Base-by-base conservation (phyloP, 2,113 vertebrate genomes). In the Tretioscincus oriximinensis region DNA sequence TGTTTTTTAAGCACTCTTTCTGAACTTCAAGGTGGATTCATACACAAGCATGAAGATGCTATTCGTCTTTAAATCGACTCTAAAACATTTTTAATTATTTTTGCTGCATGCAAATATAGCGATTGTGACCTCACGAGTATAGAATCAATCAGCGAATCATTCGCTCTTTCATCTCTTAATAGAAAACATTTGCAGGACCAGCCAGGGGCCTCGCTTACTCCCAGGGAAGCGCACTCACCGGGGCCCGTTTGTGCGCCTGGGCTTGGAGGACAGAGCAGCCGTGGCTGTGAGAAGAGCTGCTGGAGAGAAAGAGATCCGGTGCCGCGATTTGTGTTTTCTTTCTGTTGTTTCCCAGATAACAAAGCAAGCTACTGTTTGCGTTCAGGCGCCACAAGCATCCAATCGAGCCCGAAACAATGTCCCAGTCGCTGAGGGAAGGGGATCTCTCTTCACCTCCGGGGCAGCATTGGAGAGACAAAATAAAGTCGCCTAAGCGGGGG, bases 311-410 rank as follows among this genome's bases (percentile, higher is more conserved):
- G 81, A 85, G 80, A 93, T 92, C 88, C 90, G 94, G 93, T 95
- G 93, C 94, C 94, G 93, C 91, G 92, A 93, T 93, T 93, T 29
- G 88, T 91, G 65, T 81, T 76, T 90, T 85, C 81, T 91, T 28
- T 93, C 94, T 94, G 94, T 95, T 95, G 94, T 95, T 95, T 93
- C 94, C 94, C 94, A 93, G 95, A 96, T 96, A 96, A 96, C 88
- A 77, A 81, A 90, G 90, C 87, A 86, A 93, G 94, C 93, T 95
- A 92, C 94, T 92, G 92, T 93, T 94, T 93, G 95, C 94, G 93
- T 85, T 86, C 90, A 95, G 96, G 96, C 95, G 96, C 95, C 96
- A 96, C 93, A 94, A 95, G 95, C 94, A 93, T 92, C 16, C 94
- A 94, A 92, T 93, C 92, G 92, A 92, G 92, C 92, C 91, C 94